A percentile compares a stretch with the other conserved stretches of the same genome.
phyloP scores from a whole-genome alignment of 2,888 invertebrate species.

The Branchipolynoe longqiensis region DNA sequence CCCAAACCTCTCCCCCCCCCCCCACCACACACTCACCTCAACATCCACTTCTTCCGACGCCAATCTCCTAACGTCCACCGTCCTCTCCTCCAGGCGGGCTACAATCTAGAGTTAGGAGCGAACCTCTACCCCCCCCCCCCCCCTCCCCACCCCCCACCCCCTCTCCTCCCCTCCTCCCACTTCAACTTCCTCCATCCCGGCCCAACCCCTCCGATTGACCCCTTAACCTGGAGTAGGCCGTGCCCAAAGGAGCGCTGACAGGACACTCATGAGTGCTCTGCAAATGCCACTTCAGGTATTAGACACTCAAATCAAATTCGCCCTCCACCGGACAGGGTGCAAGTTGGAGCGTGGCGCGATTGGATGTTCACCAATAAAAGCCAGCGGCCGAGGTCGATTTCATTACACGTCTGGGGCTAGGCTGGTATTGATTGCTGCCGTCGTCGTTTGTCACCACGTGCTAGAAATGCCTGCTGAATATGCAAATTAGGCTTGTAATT shows the following conservation, averaged over 20 bases:
- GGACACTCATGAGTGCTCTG: conserved; percentile 19
- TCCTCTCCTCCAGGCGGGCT: not conserved
- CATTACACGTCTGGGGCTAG: conserved; percentile 16
- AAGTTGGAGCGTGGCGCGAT: conserved; percentile 12
- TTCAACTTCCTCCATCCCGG: not conserved
- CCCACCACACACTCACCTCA: not conserved
- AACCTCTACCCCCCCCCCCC: not conserved
- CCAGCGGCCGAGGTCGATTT: conserved; percentile 22
- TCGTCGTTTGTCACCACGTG: conserved; percentile 41
- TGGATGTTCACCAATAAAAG: conserved; percentile 40
- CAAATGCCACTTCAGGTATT: conserved; percentile 47
- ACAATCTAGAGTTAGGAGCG: too few species aligned
- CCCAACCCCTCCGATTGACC: conserved; percentile 22
- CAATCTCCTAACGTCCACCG: not conserved
- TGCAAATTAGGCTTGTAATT: conserved; percentile 33
- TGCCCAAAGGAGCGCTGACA: conserved; percentile 26
- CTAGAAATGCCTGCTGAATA: conserved; percentile 8
- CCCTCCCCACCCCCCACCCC: not conserved
- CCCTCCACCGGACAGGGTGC: conserved; percentile 32
- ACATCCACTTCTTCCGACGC: not conserved
- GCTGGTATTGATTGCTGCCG: not conserved
- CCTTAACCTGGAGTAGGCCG: conserved; percentile 6
- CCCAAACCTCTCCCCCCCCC: not conserved
- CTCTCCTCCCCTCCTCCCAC: not conserved
- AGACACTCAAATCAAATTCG: conserved; percentile 49